Base-by-base conservation (phyloP, 2,113 vertebrate genomes). In the Tychaedon coryphoeus region DNA sequence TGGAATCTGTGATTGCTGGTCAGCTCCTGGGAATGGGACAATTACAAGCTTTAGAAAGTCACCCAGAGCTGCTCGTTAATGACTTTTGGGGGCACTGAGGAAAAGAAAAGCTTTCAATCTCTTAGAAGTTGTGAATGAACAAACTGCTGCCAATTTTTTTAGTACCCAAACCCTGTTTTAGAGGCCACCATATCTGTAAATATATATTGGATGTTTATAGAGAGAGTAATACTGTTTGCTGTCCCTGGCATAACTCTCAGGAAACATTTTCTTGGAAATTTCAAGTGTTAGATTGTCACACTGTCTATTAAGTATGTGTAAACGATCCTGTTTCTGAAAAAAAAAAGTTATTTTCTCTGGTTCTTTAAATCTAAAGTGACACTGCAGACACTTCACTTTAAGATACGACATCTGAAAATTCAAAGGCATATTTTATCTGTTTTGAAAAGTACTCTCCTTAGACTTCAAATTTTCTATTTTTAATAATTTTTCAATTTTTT, bases 11-110 rank as follows among this genome's bases (percentile, higher is more conserved):
- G 72, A 53, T 38, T 76, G 83, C 62, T 45, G 51, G 40, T 95
- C 97, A 89, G 85, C 78, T 94, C 31, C 92, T 56, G 70, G 10
- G 70, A 80, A 84, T 86, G 51, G 43, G n/a, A 53, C 93, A 87
- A 90, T 95, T 97, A 91, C 29, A 90, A 92, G 65, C 86, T 83
- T 88, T 73, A 85, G 75, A 93, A 89, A 96, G 83, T 50, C 76
- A 89, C 62, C 69, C 92, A 84, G 94, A 93, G 77, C 51, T 87
- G 88, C 86, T 42, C 54, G 69, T 93, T 93, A 93, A 53, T 86
- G 66, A 79, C 92, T 94, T 94, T 94, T 40, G 47, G 53, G 67
- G 73, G 43, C 72, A 61, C n/a, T 9, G 43, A 61, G 51, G 73
- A 50, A 74, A 75, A 54, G 28, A 48, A 77, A 94, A 94, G 45